These are phyloP conservation scores for Macrochelys suwanniensis DNA, from an alignment of 2,797 vertebrate genomes.

Conservation along the genomic window DNA sequence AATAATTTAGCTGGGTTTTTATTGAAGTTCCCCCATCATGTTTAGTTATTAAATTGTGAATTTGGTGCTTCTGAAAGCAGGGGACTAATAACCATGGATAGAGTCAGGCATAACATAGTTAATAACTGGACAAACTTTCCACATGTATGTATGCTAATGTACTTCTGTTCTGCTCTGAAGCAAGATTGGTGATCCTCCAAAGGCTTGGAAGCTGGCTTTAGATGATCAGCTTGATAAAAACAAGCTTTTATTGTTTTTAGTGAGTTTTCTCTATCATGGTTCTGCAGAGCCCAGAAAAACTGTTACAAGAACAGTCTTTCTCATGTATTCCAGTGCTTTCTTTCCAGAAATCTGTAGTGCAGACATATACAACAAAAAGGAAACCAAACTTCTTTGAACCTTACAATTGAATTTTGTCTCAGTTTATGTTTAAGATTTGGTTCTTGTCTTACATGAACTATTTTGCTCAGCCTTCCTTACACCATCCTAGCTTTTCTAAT, in stretches of 20 bases:
- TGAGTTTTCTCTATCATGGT: not conserved
- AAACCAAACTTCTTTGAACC: not conserved
- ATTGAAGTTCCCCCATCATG: not conserved
- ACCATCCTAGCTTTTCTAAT: not conserved
- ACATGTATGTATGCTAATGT: not conserved
- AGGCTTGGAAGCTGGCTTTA: not conserved
- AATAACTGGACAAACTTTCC: not conserved
- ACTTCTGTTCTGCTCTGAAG: not conserved
- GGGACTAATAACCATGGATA: not conserved
- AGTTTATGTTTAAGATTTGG: not conserved
- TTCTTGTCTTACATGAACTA: not conserved
- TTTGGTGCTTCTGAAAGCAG: not conserved
- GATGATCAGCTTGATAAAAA: not conserved
- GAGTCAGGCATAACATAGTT: accelerated
- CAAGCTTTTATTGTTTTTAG: not conserved
- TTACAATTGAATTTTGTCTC: not conserved
- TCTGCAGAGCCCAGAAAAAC: not conserved
- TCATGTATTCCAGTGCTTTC: not conserved
- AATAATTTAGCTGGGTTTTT: not conserved
- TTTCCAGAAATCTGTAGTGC: not conserved
- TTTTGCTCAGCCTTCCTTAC: not conserved
- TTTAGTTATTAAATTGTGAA: conserved; percentile 9
- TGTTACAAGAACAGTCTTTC: not conserved
- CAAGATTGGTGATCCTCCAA: not conserved
- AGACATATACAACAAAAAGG: not conserved